phyloP scores from a whole-genome alignment of 37 sponge, comb jelly and placozoan genomes.

The Chondrosia reniformis region DNA sequence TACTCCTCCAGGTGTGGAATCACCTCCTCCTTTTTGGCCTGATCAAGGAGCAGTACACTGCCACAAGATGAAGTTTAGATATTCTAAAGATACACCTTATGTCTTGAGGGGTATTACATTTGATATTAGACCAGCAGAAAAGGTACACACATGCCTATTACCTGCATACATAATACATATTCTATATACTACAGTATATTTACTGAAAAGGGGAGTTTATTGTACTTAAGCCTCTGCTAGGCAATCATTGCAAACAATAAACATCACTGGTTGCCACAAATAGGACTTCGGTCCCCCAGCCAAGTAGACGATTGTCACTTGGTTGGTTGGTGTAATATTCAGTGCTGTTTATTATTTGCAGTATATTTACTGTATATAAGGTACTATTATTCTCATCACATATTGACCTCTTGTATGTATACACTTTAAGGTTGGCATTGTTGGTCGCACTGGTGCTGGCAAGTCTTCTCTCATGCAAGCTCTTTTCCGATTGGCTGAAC shows the following conservation, averaged over 20 bases:
- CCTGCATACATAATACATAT: too few relatives aligned
- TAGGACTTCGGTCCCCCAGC: too few relatives aligned
- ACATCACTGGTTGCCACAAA: too few relatives aligned
- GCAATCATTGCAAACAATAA: too few relatives aligned
- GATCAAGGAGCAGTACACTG: slow-evolving; percentile 29
- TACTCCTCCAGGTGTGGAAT: slow-evolving; percentile 21
- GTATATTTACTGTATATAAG: too few relatives aligned
- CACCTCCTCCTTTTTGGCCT: slow-evolving; percentile 67
- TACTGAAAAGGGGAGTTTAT: too few relatives aligned
- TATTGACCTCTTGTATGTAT: neutral
- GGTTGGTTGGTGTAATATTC: too few relatives aligned
- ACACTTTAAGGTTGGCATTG: slow-evolving; percentile 73
- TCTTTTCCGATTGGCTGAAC: slow-evolving; percentile 85
- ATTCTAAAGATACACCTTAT: slow-evolving; percentile 43
- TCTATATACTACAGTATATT: too few relatives aligned
- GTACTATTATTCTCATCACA: too few relatives aligned
- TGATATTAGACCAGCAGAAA: slow-evolving; percentile 51
- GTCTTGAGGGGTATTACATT: slow-evolving; percentile 51
- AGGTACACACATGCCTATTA: slow-evolving; percentile 35
- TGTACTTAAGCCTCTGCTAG: too few relatives aligned
- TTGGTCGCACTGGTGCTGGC: slow-evolving; percentile 93
- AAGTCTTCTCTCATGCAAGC: slow-evolving; percentile 83
- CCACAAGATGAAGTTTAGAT: slow-evolving; percentile 41
- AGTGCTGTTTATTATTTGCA: too few relatives aligned
- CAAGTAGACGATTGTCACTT: too few relatives aligned